phyloP scores from a whole-genome alignment of 2,113 vertebrate species.

The Mus spicilegus region DNA sequence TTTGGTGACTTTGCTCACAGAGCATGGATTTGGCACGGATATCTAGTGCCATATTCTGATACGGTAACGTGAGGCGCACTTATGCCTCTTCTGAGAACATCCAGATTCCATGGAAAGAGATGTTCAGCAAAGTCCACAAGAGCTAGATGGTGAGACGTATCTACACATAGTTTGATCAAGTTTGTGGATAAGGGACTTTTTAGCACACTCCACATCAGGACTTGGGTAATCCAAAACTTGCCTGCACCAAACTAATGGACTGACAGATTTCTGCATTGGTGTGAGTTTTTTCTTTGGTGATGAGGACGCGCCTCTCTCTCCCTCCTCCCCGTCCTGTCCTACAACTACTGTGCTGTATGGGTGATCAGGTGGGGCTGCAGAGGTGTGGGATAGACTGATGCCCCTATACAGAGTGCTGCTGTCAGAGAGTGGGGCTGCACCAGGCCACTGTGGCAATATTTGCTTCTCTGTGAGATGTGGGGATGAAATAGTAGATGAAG shows the following conservation, averaged over 20 bases:
- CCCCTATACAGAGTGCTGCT: no score
- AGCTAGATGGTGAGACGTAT: neutral
- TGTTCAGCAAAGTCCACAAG: neutral
- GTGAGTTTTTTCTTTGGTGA: conserved; percentile 94
- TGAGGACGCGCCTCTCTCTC: no score
- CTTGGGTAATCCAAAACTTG: conserved; percentile 97
- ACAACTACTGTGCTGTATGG: accelerated
- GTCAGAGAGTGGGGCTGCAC: neutral
- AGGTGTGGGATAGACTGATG: neutral
- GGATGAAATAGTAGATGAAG: neutral
- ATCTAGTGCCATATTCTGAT: neutral
- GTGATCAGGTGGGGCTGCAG: neutral
- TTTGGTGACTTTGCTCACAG: neutral
- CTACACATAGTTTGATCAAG: conserved; percentile 93
- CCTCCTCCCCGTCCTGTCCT: neutral
- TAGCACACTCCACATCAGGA: conserved; percentile 98
- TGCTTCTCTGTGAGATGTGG: neutral
- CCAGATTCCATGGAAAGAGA: neutral
- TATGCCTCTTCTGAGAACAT: neutral
- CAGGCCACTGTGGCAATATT: neutral
- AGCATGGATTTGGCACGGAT: neutral
- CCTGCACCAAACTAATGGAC: conserved; percentile 97
- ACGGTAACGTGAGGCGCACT: accelerated
- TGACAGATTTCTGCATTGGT: conserved; percentile 93
- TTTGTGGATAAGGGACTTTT: conserved; percentile 96